phyloP scores from a whole-genome alignment of 2,888 invertebrate species.

The Leptothorax acervorum region DNA sequence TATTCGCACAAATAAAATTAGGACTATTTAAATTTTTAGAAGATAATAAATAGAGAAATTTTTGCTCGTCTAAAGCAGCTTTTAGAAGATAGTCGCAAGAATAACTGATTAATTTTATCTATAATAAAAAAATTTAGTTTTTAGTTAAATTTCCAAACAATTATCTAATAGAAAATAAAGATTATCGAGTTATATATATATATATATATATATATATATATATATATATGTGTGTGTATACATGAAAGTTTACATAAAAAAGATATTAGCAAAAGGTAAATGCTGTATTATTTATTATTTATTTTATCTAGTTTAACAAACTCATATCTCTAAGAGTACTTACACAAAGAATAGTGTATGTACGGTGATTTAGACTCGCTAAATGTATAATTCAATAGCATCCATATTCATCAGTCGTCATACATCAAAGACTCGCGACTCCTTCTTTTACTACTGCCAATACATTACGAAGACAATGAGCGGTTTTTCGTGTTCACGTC shows the following conservation, averaged over 20 bases:
- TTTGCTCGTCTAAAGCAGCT: no score
- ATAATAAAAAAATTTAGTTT: neutral
- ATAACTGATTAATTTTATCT: neutral
- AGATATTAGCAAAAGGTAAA: neutral
- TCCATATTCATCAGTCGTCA: conserved; percentile 25
- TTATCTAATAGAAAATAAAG: neutral
- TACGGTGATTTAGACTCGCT: neutral
- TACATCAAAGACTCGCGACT: conserved; percentile 10
- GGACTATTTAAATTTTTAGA: no score
- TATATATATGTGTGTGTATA: neutral
- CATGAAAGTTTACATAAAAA: neutral
- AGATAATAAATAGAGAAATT: no score
- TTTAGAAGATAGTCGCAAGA: neutral
- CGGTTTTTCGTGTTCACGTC: neutral
- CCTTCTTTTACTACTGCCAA: neutral
- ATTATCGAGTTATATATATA: neutral
- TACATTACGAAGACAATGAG: conserved; percentile 22
- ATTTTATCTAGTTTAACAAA: conserved; percentile 3
- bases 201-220: no score
- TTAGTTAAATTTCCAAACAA: neutral
- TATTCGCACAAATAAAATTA: neutral
- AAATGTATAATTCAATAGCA: conserved; percentile 31
- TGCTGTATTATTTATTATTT: conserved; percentile 20
- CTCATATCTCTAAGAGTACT: neutral
- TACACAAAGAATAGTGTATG: neutral